Conservation (phyloP, 64 coral and sea anemone species). For the Acropora tenuis region DNA sequence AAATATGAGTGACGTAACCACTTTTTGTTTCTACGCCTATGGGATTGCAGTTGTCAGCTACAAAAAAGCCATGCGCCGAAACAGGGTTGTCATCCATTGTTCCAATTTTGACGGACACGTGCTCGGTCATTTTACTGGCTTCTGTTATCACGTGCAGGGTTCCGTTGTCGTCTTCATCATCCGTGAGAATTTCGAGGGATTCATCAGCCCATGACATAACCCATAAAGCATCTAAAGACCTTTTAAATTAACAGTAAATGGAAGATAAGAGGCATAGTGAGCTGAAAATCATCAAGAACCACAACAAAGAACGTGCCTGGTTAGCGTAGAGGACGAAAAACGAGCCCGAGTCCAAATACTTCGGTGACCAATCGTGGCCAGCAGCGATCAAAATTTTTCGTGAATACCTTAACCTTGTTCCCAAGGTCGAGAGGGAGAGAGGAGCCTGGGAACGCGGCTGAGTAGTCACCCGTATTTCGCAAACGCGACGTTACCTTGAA, state of each 20-base stretch:
- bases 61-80: constrained; percentile 49
- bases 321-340: too few species aligned
- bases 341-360: too few species aligned
- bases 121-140: constrained; percentile 49
- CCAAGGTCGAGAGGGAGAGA: too few species aligned
- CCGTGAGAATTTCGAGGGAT: constrained; percentile 43
- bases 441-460: too few species aligned
- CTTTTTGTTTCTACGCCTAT: constrained; percentile 26
- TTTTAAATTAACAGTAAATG: neutral
- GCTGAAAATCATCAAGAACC: neutral
- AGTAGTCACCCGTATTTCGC: too few species aligned
- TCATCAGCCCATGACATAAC: constrained; percentile 29
- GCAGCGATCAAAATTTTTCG: too few species aligned
- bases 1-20: constrained; percentile 71
- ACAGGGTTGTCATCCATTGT: neutral
- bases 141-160: constrained; percentile 51
- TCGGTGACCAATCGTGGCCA: too few species aligned
- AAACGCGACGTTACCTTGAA: too few species aligned
- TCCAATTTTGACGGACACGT: constrained; percentile 20
- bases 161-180: constrained; percentile 74
- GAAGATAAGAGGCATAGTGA: neutral
- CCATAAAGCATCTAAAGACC: constrained; percentile 53
- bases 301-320: too few species aligned
- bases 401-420: too few species aligned
- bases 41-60: constrained; percentile 54